Conservation (phyloP, 2,888 invertebrate genomes). For the Rhimphoctona megacephalus region DNA sequence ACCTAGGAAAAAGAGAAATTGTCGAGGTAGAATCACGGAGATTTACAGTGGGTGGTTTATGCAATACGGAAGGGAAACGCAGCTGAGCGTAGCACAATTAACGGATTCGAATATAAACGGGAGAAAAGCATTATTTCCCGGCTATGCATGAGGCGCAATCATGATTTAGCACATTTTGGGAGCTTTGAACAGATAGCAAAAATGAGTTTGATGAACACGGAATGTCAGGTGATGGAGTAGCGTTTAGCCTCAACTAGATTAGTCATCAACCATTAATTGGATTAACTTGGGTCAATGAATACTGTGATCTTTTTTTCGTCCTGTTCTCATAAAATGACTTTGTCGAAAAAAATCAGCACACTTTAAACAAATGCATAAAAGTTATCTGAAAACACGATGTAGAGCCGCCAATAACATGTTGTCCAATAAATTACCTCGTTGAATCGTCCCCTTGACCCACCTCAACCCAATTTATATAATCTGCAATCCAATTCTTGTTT, state of each 20-base stretch:
- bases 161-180: neutral
- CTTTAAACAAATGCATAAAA: neutral
- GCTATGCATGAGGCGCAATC: conserved; percentile 12
- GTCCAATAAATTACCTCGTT: conserved; percentile 12
- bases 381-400: conserved; percentile 17
- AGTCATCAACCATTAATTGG: neutral
- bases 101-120: conserved; percentile 4
- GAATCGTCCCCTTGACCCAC: conserved; percentile 26
- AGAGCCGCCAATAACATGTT: neutral
- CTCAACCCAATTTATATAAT: conserved; percentile 24
- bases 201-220: neutral
- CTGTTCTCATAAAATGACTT: neutral
- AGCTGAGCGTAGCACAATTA: conserved; percentile 25
- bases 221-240: neutral
- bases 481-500: conserved; percentile 24
- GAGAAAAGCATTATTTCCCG: conserved; percentile 53
- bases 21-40: conserved; percentile 24
- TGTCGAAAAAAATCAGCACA: neutral
- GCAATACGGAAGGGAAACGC: conserved; percentile 71
- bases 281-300: neutral
- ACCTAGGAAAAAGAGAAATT: conserved; percentile 38
- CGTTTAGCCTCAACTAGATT: neutral
- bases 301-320: neutral
- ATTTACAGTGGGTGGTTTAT: conserved; percentile 59
- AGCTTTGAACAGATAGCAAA: neutral